These are phyloP conservation scores for Talpa occidentalis DNA, from an alignment of 2,113 vertebrate species.

Conservation along the genomic window DNA sequence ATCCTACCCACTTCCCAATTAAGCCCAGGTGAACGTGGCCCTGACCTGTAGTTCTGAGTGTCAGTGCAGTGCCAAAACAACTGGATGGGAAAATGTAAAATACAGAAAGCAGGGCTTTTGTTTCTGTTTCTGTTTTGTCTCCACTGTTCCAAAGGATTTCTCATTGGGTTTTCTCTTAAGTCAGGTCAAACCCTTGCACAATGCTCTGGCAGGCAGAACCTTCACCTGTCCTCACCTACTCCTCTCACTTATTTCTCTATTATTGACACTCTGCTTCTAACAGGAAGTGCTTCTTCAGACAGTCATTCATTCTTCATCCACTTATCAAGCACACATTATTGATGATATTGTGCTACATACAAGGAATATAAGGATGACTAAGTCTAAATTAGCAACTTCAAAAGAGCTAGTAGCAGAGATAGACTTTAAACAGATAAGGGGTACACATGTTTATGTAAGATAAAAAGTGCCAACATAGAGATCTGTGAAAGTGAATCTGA, in stretches of 20 bases:
- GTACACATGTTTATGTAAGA: background rate
- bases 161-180: slow-evolving; percentile 17
- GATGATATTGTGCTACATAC: background rate
- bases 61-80: background rate
- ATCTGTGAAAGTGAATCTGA: background rate
- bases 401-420: background rate
- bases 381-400: background rate
- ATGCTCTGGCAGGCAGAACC: background rate
- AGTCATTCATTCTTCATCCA: background rate
- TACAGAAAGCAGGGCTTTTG: background rate
- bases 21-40: slow-evolving; percentile 62
- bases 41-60: background rate
- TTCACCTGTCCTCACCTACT: background rate
- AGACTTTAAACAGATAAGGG: background rate
- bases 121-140: slow-evolving; percentile 22
- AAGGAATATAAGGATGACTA: background rate
- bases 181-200: background rate
- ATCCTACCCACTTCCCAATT: slow-evolving; percentile 65
- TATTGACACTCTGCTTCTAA: background rate
- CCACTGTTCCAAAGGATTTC: background rate
- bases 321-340: background rate
- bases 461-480: background rate
- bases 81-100: slow-evolving; percentile 23
- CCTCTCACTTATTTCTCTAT: background rate
- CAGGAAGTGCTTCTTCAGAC: background rate